These are phyloP conservation scores for Lagocephalus sceleratus DNA, from an alignment of 2,797 vertebrate species.

Conservation along the genomic window DNA sequence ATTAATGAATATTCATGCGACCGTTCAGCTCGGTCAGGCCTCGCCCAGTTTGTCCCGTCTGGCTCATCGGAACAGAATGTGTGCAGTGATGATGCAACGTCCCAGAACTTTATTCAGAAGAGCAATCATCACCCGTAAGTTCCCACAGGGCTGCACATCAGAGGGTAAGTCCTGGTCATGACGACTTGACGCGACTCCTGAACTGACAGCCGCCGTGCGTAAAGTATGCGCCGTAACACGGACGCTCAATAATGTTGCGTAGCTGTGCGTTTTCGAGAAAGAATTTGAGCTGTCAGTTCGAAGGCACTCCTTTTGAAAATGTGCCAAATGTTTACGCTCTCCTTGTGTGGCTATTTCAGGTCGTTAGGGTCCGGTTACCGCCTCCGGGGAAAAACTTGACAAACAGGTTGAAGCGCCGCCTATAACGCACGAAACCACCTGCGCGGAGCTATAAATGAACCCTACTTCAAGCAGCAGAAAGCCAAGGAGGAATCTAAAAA, in stretches of 20 bases:
- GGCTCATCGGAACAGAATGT: slow-evolving; percentile 54
- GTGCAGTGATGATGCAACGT: slow-evolving; percentile 23
- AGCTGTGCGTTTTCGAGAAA: no score
- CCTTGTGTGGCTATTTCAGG: slow-evolving; percentile 36
- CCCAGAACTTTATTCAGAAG: slow-evolving; percentile 8
- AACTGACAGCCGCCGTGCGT: slow-evolving; percentile 7
- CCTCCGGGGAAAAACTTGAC: slow-evolving; percentile 40
- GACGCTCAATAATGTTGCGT: no score
- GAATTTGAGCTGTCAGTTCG: slow-evolving; percentile 6
- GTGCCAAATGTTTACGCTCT: slow-evolving; percentile 5
- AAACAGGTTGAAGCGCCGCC: slow-evolving; percentile 66
- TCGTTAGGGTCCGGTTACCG: slow-evolving; percentile 55
- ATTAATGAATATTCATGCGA: slow-evolving; percentile 59
- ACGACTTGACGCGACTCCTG: background rate
- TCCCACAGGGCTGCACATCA: background rate
- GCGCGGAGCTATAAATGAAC: slow-evolving; percentile 24
- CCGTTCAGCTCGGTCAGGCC: slow-evolving; percentile 21
- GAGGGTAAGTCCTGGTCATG: slow-evolving; percentile 1
- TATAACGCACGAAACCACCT: slow-evolving; percentile 15
- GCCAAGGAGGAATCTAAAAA: background rate
- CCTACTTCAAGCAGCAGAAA: background rate
- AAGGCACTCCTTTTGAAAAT: slow-evolving; percentile 24
- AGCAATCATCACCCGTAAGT: rapidly evolving
- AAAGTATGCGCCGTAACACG: background rate
- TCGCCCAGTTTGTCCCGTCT: slow-evolving; percentile 19